Base-by-base conservation (phyloP, 2,888 invertebrate genomes). In the Lasioglossum lativentre region DNA sequence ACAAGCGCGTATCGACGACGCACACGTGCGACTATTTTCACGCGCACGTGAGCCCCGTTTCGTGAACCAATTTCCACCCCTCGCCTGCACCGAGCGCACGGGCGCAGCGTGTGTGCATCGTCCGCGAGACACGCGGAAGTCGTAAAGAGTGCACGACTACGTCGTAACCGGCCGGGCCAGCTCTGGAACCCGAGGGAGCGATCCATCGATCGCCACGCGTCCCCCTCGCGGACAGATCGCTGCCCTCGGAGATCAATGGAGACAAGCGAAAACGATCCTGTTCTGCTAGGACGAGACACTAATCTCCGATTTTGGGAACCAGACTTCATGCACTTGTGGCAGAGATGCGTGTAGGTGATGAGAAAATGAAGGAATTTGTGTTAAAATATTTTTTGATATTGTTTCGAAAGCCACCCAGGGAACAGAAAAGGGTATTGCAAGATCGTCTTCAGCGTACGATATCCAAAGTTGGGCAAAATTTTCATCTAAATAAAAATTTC, bases 51-150 rank as follows among this genome's bases (percentile, higher is more conserved):
- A 83, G 42, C 68, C 38, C 8, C 47, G 30, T 59, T 83, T 77
- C 78, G 76, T 81, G 81, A 82, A 84, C 70, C 81, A 87, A 77
- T 71, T 85, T 85, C 83, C 81, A 47, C 42, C 52, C 30, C 23
- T 47, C 4, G 45, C 42, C 2, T 3, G 10, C n/a, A 52, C n/a
- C 52, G 52, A 27, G 45, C 16, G 27, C 16, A 30, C 30, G 30
- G 27, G 23, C 16, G 27, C 27, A 42, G 71, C 23, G n/a, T 10
- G 10, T 10, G 52, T 72, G 42, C 38, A 68, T 19, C 72, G 27
- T 27, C 6, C 27, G 30, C 40, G 40, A 27, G 16, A 12, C 6
- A 52, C 23, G 66, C 12, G 56, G 30, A 45, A 45, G 66, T 34
- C 34, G 47, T 66, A 47, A 45, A 38, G 16, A 71, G 68, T 3